phyloP scores from a whole-genome alignment of 2,797 vertebrate genomes.

The Xiphophorus birchmanni region DNA sequence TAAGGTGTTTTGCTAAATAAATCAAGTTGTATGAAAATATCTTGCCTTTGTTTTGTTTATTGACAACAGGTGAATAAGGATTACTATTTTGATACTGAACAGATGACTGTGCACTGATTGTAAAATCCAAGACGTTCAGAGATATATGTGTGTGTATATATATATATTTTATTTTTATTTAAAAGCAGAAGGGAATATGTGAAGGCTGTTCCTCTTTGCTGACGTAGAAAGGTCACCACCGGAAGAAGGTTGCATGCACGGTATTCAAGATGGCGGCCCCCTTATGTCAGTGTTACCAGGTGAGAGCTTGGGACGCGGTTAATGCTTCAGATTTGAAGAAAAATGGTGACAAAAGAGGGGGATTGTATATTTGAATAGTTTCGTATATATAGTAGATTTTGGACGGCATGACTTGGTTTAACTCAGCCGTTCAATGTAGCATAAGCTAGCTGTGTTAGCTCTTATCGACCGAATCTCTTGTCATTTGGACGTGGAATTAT shows the following conservation, averaged over 20 bases:
- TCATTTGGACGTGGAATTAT: not conserved
- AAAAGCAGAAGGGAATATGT: not conserved
- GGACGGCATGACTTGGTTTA: accelerated
- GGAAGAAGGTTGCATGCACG: slow-evolving; percentile 67
- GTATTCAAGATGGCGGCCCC: slow-evolving; percentile 83
- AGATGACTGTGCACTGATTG: not conserved
- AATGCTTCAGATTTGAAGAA: accelerated
- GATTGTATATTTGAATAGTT: accelerated
- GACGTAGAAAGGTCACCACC: slow-evolving; percentile 63
- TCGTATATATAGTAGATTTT: accelerated
- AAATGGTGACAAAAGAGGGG: accelerated
- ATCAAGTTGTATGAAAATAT: slow-evolving; percentile 51
- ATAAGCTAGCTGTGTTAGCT: slow-evolving; percentile 49
- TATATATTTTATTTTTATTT: no score
- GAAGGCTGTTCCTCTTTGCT: not conserved
- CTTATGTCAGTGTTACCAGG: slow-evolving; percentile 84
- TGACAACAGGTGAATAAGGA: not conserved
- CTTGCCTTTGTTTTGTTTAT: not conserved
- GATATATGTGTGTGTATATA: no score
- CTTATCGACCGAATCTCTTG: not conserved
- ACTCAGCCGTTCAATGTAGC: not conserved
- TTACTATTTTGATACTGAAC: not conserved
- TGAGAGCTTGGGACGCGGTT: slow-evolving; percentile 42
- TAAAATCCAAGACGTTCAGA: not conserved
- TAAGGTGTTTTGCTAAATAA: slow-evolving; percentile 86